Percentiles rank a stretch among this genome's conserved stretches.
Evolutionary conservation across 1,140 invertebrate genomes (phyloP).

Genomic region (Melanaphis sacchari): DNA sequence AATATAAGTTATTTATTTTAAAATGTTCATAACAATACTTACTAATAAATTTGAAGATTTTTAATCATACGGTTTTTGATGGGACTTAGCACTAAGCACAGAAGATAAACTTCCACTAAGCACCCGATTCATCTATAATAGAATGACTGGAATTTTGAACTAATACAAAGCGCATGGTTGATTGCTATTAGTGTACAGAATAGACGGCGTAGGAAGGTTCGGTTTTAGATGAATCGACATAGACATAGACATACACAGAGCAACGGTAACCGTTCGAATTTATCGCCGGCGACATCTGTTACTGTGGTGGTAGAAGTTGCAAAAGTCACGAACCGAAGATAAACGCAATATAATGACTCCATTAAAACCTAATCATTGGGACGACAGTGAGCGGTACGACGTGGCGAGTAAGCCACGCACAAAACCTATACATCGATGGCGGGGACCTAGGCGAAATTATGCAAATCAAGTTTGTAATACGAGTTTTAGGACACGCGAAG

Average conservation of each 20-base stretch:
- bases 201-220: neutral
- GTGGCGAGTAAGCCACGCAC: neutral
- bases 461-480: constrained; percentile 9
- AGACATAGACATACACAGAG: neutral
- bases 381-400: neutral
- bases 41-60: neutral
- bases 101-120: neutral
- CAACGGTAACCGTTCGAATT: neutral
- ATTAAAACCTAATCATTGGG: neutral
- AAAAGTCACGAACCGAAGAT: neutral
- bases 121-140: neutral
- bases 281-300: neutral
- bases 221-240: neutral
- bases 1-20: neutral
- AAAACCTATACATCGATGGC: neutral
- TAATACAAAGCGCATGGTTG: neutral
- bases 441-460: neutral
- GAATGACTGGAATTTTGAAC: neutral
- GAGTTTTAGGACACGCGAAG: neutral
- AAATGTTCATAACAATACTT: no score
- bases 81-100: neutral
- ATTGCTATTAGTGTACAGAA: neutral
- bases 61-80: neutral
- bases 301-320: neutral
- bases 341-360: constrained; percentile 7